Base-by-base conservation (phyloP, 2,888 invertebrate species). In the Pyrocoelia pectoralis region DNA sequence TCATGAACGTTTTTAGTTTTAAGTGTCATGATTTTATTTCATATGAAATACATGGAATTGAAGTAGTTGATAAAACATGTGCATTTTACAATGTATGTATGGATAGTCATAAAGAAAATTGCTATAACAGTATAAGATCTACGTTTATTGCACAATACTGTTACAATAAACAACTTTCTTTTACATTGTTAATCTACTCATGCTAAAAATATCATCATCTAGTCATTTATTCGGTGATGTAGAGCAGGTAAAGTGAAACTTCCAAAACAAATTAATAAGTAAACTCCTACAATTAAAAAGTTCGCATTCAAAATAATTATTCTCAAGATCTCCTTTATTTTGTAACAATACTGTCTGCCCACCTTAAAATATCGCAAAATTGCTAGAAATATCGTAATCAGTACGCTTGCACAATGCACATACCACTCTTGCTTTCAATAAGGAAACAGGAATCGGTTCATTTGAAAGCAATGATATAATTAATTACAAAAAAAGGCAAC, bases 141-240 rank as follows among this genome's bases (percentile, higher is more conserved):
- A 10, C 10, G n/a, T 33, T 33, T n/a, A 8, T 33, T 33, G 8
- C 33, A 33, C 8, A 33, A 33, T 33, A n/a, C 9, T 33, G 33
- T 33, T 33, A 33, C n/a, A 33, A 33, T 33, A 33, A 33, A n/a
- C 33, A 33, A 33, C 33, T 33, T 33, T 33, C 33, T 33, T 33
- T 33, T n/a, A 24, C 24, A 8, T 33, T 33, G 2, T 33, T n/a
- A 33, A 33, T 33, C 24, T 5, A 33, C 33, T 33, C 33, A 33
- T 33, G 33, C n/a, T 2, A 33, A 33, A 33, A 33, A 33, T 8
- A 33, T 24, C 24, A 24, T 24, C 24, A 24, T 5, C 24, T 24
- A 10, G 33, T 33, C 33, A 33, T 33, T 33, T 33, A 33, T 24
- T 5, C 10, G 9, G 33, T 33, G 33, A 33, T 33, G n/a, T 33